phyloP scores from a whole-genome alignment of 2,888 invertebrate species.

The Lordiphosa fenestrarum region DNA sequence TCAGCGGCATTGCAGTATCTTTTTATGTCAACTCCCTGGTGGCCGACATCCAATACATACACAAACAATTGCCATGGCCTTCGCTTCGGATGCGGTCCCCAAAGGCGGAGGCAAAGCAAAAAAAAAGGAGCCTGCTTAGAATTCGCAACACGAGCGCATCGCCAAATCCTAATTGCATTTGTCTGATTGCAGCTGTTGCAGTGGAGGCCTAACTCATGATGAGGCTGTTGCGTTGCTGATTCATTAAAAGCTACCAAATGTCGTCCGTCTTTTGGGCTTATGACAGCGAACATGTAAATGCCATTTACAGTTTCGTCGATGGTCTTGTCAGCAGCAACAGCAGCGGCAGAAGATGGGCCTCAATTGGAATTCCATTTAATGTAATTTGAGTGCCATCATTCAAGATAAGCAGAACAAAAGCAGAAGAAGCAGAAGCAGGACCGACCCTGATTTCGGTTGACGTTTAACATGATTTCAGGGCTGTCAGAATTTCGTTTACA shows the following conservation, averaged over 20 bases:
- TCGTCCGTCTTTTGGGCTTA: conserved; percentile 41
- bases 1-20: conserved; percentile 46
- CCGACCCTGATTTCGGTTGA: conserved; percentile 53
- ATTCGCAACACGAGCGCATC: conserved; percentile 59
- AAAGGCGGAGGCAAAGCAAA: conserved; percentile 17
- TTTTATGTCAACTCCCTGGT: conserved; percentile 59
- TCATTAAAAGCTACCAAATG: conserved; percentile 41
- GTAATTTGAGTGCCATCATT: conserved; percentile 75
- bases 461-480: conserved; percentile 67
- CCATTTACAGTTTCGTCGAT: conserved; percentile 66
- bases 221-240: conserved; percentile 44
- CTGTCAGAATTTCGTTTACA: conserved; percentile 65
- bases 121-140: conserved; percentile 46
- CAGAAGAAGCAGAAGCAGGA: background rate
- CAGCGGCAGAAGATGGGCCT: conserved; percentile 23
- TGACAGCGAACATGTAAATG: conserved; percentile 73
- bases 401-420: conserved; percentile 20
- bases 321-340: conserved; percentile 47
- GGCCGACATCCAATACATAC: conserved; percentile 25
- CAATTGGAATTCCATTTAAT: conserved; percentile 73
- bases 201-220: conserved; percentile 14
- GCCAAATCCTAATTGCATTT: conserved; percentile 71
- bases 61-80: conserved; percentile 27
- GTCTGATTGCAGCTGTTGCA: conserved; percentile 58
- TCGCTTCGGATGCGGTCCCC: conserved; percentile 13